Conservation (phyloP, 1,140 invertebrate species). For the Sarcophaga peregrina region DNA sequence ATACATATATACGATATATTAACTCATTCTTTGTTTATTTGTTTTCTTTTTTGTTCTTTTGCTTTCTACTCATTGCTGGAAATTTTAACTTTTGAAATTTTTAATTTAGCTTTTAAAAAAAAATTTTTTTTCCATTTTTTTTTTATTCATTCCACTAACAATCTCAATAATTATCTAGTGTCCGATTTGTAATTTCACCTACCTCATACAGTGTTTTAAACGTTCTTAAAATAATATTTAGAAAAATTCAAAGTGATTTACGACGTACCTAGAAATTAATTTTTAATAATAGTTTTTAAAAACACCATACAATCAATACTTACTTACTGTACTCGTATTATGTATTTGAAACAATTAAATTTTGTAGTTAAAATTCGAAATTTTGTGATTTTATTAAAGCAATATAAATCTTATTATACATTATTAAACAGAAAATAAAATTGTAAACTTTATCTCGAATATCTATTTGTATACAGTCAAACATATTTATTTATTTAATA, state of each 20-base stretch:
- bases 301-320: neutral
- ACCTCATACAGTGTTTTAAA: neutral
- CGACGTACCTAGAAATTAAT: too few species aligned
- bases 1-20: too few species aligned
- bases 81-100: neutral
- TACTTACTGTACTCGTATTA: neutral
- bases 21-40: too few species aligned
- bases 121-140: neutral
- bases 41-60: neutral
- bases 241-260: too few species aligned
- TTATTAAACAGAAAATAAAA: neutral
- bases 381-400: slow-evolving; percentile 7
- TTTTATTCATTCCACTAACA: slow-evolving; percentile 5
- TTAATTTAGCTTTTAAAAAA: too few species aligned
- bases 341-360: neutral
- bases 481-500: neutral
- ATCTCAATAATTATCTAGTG: neutral
- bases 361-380: neutral
- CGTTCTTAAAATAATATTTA: neutral
- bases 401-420: neutral
- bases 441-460: neutral
- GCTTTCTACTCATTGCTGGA: neutral
- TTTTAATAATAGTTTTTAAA: too few species aligned
- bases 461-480: neutral
- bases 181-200: neutral